phyloP scores from a whole-genome alignment of 2,797 vertebrate species.

The Trematomus bernacchii region DNA sequence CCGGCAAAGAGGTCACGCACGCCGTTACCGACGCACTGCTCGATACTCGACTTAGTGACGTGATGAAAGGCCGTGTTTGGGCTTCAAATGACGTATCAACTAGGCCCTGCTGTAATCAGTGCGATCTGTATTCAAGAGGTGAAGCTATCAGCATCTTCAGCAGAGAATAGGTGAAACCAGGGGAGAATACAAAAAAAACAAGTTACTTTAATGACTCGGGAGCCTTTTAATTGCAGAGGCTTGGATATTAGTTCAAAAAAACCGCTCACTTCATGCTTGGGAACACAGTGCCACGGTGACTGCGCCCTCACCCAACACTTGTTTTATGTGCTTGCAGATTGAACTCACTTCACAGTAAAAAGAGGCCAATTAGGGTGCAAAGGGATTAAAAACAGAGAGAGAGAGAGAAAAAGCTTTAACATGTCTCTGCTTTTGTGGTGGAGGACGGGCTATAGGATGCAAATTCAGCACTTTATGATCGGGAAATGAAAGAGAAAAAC shows the following conservation, averaged over 20 bases:
- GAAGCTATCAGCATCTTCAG: constrained; percentile 47
- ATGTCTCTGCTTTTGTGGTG: constrained; percentile 60
- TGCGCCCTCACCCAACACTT: constrained; percentile 70
- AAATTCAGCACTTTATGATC: constrained; percentile 71
- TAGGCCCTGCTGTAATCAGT: constrained; percentile 17
- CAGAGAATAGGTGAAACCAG: constrained; percentile 61
- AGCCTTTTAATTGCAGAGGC: constrained; percentile 75
- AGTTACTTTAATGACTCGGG: constrained; percentile 62
- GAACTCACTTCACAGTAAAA: constrained; percentile 80
- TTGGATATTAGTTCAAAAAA: constrained; percentile 78
- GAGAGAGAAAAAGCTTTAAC: constrained; percentile 47
- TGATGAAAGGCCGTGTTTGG: constrained; percentile 41
- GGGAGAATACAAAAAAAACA: constrained; percentile 16
- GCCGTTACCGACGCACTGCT: background rate
- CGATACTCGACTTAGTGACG: constrained; percentile 33
- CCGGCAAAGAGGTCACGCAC: constrained; percentile 21
- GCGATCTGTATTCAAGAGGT: constrained; percentile 48
- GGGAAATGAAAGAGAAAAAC: constrained; percentile 62
- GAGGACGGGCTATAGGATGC: constrained; percentile 54
- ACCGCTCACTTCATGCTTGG: constrained; percentile 80
- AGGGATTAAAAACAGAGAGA: constrained; percentile 80
- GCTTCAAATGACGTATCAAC: constrained; percentile 13
- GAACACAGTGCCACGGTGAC: constrained; percentile 73
- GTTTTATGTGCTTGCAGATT: constrained; percentile 79
- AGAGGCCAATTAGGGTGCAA: constrained; percentile 85